These are phyloP conservation scores for Phaetusa simplex DNA, from an alignment of 2,113 vertebrate genomes.

Conservation along the genomic window DNA sequence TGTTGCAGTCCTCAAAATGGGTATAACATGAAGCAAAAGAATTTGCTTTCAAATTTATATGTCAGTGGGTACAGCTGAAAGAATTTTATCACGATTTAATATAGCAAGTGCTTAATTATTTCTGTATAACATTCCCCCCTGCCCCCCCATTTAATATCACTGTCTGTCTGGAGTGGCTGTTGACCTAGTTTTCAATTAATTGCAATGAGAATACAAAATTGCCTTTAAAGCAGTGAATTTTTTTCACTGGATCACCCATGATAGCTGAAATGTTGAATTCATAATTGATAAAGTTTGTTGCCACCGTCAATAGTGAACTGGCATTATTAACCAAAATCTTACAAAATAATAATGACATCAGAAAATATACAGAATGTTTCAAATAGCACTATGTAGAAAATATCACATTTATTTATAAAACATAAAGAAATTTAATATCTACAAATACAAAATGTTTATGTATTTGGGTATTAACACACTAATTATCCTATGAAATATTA, in stretches of 20 bases:
- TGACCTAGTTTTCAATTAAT: slow-evolving; percentile 84
- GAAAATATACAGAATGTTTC: background rate
- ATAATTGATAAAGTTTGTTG: background rate
- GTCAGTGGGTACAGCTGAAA: slow-evolving; percentile 24
- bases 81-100: slow-evolving; percentile 8
- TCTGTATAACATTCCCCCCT: background rate
- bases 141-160: background rate
- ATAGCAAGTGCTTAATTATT: slow-evolving; percentile 56
- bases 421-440: background rate
- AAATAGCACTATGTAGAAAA: background rate
- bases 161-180: slow-evolving; percentile 58
- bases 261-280: slow-evolving; percentile 17
- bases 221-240: slow-evolving; percentile 59
- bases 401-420: background rate
- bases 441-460: background rate
- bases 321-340: background rate
- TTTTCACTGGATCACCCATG: slow-evolving; percentile 24
- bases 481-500: background rate
- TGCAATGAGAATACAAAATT: slow-evolving; percentile 69
- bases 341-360: background rate
- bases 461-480: background rate
- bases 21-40: background rate
- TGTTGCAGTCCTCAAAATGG: slow-evolving; percentile 5
- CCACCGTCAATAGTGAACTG: background rate
- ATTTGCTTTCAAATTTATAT: slow-evolving; percentile 16